Evolutionary conservation across 2,113 vertebrate genomes (phyloP).

Genomic region (Crotalus viridis): DNA sequence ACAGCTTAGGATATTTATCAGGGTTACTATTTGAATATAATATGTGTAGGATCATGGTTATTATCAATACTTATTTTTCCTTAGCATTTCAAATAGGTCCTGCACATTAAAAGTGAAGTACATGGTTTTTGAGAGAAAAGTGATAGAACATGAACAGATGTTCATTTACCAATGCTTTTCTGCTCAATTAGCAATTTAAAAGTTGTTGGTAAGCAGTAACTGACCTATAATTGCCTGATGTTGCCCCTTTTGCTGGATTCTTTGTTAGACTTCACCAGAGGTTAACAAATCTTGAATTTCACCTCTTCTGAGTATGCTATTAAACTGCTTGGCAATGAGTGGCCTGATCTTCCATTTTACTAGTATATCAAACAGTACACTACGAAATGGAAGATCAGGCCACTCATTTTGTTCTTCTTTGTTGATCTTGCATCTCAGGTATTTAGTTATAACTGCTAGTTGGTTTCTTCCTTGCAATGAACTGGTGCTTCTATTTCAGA

Average conservation of each 20-base stretch:
- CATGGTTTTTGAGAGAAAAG: neutral
- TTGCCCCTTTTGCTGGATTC: neutral
- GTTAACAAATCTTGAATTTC: neutral
- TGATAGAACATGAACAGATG: neutral
- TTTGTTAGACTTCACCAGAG: neutral
- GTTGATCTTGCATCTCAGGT: neutral
- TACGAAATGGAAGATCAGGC: too few species aligned
- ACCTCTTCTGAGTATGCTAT: neutral
- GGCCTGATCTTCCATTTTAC: neutral
- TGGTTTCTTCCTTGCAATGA: neutral
- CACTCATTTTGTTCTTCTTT: neutral
- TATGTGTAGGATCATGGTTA: neutral
- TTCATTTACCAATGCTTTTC: neutral
- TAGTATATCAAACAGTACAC: neutral
- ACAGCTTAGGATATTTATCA: neutral
- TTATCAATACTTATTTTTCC: neutral
- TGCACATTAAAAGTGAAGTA: neutral
- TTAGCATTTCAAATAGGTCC: neutral
- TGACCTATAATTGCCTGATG: neutral
- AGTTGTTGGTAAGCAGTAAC: neutral
- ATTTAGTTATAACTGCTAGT: neutral
- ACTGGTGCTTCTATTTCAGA: neutral
- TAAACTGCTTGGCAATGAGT: neutral
- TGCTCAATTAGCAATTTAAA: neutral
- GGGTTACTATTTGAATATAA: neutral